Base-by-base conservation (phyloP, 2,888 invertebrate genomes). In the Callosobruchus maculatus region DNA sequence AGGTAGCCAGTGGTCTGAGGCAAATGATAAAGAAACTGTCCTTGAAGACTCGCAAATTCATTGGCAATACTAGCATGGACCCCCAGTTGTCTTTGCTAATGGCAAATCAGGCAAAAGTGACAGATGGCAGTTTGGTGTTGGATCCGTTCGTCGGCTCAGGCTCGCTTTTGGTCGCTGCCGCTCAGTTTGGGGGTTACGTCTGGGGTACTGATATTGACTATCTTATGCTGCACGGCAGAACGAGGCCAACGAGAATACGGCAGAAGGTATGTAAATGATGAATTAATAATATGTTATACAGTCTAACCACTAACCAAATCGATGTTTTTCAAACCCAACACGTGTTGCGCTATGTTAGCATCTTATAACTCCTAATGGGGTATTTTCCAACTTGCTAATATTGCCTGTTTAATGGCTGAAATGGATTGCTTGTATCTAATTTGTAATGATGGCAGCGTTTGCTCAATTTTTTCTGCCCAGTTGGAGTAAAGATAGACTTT, bases 31-130 rank as follows among this genome's bases (percentile, higher is more conserved):
- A 92, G 76, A 90, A 92, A 72, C 91, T 96, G 78, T 96, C 97
- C 0, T 86, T 99, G 49, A 97, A 97, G 87, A 94, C 92, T 70
- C 91, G 99, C 0, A 94, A 94, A 86, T 99, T 99, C 86, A 98
- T 99, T 82, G 97, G 98, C 20, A 99, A 99, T 86, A 99, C 99
- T 0, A 97, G 97, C 80, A 99, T 99, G 99, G 99, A 99, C 86
- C 94, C 99, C 0, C 95, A 96, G 82, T 88, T 99, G 5, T 94
- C 98, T 0, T 88, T 99, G 71, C 88, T 99, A 73, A 98, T 98
- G 97, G 95, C 97, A 0, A 99, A 99, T 88, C 94, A 98, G 87
- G 97, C 95, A 0, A 89, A 92, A 86, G 92, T 96, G 4, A 86
- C 88, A 73, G 81, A 87, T 0, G 93, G 93, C 0, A 92, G 94